Evolutionary conservation across 2,888 invertebrate genomes (phyloP), one percentile per base, ranked within the genome.

Genomic region (Eilema griseolum): DNA sequence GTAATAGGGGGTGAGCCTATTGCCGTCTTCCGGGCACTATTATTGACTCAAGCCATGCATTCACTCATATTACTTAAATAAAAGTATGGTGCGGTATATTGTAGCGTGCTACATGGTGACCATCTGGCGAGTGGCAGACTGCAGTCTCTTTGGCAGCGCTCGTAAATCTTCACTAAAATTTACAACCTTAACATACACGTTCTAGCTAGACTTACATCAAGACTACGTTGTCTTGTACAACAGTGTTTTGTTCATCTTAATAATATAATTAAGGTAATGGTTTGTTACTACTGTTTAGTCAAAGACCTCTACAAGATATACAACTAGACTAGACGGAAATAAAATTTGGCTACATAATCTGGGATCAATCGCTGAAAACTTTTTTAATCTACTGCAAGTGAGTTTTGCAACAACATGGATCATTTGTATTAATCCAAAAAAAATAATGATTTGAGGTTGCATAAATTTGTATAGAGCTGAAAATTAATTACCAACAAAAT

Each of bases 91-190:
- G 20, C 31, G 3, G 31, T 59, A 62, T 14, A 31, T 41, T 41
- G 37, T 41, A 24, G 37, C 41, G 4, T 41, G 41, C 62, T 41
- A 77, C 77, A 77, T 76, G 83, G 82, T 85, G 81, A 83, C 84
- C 85, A 87, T 86, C 85, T 86, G 86, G 83, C 83, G 78, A 77
- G 81, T 75, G 75, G 76, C 74, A 71, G 73, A 73, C 78, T 84
- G 85, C 85, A 85, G 85, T 85, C 83, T 85, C 82, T 77, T 80
- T 76, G 79, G 85, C 85, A 83, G 70, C 74, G 82, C 78, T 87
- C 90, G 88, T 90, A 90, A 90, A 89, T 89, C 86, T 84, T 74
- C 70, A 78, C 78, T 85, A 46, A 26, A 64, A 85, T 88, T 88
- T 87, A 88, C 83, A 85, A 80, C 83, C 82, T 79, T 72, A 77